A percentile compares a stretch with the other conserved stretches of the same genome.
Evolutionary conservation across 2,113 vertebrate genomes (phyloP).

Genomic region (Atherinomorus stipes): DNA sequence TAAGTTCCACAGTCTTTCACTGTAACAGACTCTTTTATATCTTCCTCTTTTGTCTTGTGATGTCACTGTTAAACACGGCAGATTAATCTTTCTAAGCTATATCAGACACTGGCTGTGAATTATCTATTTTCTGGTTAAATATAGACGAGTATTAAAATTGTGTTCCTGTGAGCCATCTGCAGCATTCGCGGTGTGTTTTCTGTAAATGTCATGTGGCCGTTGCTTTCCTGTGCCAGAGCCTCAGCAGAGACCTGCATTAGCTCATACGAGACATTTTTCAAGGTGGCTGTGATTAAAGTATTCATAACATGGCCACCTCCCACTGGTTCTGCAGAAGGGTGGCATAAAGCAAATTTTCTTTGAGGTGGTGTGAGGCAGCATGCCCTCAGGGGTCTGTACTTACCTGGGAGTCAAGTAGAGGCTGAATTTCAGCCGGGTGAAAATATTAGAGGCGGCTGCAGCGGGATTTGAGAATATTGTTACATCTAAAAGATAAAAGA

Average conservation of each 20-base stretch:
- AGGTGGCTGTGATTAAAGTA: constrained; percentile 28
- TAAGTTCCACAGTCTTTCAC: neutral
- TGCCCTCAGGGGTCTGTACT: constrained; percentile 29
- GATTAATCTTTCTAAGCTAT: constrained; percentile 9
- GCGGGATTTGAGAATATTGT: constrained; percentile 21
- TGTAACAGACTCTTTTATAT: neutral
- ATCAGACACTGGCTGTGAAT: constrained; percentile 9
- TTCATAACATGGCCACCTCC: constrained; percentile 18
- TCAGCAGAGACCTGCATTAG: constrained; percentile 20
- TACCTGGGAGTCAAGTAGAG: constrained; percentile 42
- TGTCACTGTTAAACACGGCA: neutral
- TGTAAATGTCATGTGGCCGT: constrained; percentile 3
- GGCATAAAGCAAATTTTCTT: constrained; percentile 41
- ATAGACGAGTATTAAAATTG: neutral
- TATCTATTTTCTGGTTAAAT: neutral
- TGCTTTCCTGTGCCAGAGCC: neutral
- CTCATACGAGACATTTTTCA: constrained; percentile 44
- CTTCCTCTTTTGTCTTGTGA: constrained; percentile 4
- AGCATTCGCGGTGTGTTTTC: constrained; percentile 4
- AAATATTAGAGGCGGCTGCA: constrained; percentile 39
- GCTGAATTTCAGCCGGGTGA: constrained; percentile 25
- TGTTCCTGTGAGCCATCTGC: constrained; percentile 1
- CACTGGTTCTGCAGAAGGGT: constrained; percentile 27
- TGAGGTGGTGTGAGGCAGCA: constrained; percentile 21
- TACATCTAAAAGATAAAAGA: neutral